Evolutionary conservation across 1,140 invertebrate genomes (phyloP), one percentile per base, ranked within the genome.

Genomic region (Brachionus asplanchnoidis): DNA sequence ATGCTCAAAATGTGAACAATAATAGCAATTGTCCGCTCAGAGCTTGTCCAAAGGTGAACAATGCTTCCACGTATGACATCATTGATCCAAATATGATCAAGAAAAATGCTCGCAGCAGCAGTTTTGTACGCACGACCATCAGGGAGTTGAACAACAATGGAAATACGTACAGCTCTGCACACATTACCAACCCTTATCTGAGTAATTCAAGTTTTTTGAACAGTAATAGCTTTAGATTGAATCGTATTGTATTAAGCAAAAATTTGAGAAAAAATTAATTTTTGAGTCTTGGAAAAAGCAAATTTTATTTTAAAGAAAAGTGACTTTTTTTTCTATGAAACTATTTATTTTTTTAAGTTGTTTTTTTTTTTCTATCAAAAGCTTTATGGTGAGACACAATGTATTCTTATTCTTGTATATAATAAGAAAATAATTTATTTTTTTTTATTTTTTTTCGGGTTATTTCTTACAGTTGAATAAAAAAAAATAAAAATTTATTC

Each of bases 221-320:
- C 20, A 50, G 6, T 12, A 77, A 77, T 50, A 77, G 42, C 42
- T 77, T 50, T 26, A 77, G 26, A 50, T 9, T 50, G 8, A 77
- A 77, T 77, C 73, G 73, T 23, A 50, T 77, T 11, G 26, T 77
- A n/a, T 28, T 77, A 23, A 77, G 46, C 20, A 77, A 77, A 36
- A 77, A 77, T 50, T 77, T 77, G n/a, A 44, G 73, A 36, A 77
- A 53, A 77, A 77, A 77, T 77, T 77, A 50, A 77, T 36, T 44
- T 75, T 42, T 75, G 36, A 20, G 53, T 20, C 17, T 60, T 9
- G 7, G 9, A 9, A 60, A 20, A 17, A 26, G 53, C 6, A 20
- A 20, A 20, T 17, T 60, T 60, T 60, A 9, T 60, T 60, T 20
- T 26, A 20, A 20, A 9, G 3, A 56, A 56, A 56, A 8, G 53